These are phyloP conservation scores for Stictonetta naevosa DNA, from an alignment of 2,113 vertebrate species.

Conservation along the genomic window DNA sequence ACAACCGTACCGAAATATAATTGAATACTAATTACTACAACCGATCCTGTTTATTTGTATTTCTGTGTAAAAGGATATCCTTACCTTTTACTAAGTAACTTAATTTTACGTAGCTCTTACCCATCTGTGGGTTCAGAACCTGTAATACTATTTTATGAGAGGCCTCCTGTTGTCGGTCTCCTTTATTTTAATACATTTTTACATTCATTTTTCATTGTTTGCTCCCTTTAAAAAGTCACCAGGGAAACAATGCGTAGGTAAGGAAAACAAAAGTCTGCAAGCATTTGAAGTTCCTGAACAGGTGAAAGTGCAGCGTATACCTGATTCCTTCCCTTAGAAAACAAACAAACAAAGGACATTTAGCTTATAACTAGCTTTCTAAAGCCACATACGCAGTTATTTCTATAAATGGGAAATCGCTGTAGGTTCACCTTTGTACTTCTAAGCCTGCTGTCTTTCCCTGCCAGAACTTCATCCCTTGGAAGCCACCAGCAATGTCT, in stretches of 20 bases:
- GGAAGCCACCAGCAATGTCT: constrained; percentile 8
- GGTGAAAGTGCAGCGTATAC: not conserved
- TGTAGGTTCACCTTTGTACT: not conserved
- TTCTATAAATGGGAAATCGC: not conserved
- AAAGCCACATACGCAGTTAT: not conserved
- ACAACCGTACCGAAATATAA: not conserved
- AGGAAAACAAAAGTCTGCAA: not conserved
- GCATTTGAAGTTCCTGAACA: not conserved
- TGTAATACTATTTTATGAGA: not conserved
- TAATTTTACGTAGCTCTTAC: not conserved
- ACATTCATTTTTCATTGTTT: not conserved
- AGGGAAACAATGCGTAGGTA: not conserved
- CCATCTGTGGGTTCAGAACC: not conserved
- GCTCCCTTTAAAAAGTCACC: not conserved
- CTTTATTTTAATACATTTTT: not conserved
- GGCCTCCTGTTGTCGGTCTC: not conserved
- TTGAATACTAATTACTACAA: not conserved
- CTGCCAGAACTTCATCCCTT: not conserved
- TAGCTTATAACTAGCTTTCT: not conserved
- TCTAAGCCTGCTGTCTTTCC: not conserved
- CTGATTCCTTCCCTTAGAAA: not conserved
- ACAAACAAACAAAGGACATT: fast-evolving
- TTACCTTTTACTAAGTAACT: not conserved
- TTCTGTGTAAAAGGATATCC: not conserved
- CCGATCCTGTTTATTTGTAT: not conserved